phyloP scores from a whole-genome alignment of 2,797 vertebrate genomes.

The Nyctalus aviator region DNA sequence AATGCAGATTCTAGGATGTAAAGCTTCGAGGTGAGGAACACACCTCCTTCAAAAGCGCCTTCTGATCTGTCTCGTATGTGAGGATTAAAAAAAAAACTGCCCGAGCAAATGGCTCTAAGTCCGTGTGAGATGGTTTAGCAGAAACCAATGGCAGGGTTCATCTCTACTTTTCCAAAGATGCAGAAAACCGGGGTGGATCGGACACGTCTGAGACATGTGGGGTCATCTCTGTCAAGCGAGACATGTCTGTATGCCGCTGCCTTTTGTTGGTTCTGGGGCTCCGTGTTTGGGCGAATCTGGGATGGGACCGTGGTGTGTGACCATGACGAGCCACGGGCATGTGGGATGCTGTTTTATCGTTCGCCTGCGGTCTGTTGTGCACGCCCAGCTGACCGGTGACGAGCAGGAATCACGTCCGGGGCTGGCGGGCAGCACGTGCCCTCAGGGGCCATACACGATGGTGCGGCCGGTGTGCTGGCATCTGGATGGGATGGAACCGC shows the following conservation, averaged over 20 bases:
- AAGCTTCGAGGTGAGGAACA: no score
- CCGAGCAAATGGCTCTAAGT: background rate
- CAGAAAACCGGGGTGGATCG: background rate
- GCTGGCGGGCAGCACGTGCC: background rate
- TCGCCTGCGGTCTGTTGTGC: background rate
- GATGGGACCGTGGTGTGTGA: background rate
- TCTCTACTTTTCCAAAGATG: no score
- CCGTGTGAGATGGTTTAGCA: background rate
- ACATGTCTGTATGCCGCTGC: background rate
- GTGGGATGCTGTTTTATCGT: background rate
- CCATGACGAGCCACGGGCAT: background rate
- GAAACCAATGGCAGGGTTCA: background rate
- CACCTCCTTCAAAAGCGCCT: no score
- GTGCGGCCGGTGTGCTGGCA: background rate
- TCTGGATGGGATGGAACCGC: background rate
- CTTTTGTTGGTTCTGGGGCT: background rate
- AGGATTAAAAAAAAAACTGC: background rate
- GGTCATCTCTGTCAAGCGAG: background rate
- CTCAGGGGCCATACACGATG: fast-evolving
- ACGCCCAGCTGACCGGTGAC: fast-evolving
- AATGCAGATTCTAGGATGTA: background rate
- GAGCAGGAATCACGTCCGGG: fast-evolving
- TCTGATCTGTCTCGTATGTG: background rate
- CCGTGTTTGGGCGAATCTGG: background rate
- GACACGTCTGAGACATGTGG: no score